Conservation (phyloP, 35 echinoderm and acorn worm species). For the Acanthaster planci region DNA sequence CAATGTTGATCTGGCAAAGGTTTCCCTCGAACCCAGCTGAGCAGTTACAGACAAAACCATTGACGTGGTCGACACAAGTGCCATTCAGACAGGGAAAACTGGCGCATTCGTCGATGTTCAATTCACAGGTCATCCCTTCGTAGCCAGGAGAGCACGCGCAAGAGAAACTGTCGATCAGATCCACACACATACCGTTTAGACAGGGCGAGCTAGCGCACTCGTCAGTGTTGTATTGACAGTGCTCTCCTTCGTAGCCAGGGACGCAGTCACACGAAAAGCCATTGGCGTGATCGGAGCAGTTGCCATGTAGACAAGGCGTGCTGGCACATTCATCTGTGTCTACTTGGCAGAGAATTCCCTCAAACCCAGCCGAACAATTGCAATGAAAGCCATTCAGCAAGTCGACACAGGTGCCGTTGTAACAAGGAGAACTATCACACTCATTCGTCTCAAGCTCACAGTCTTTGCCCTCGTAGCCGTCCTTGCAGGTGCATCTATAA, state of each 20-base stretch:
- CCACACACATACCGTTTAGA: constrained; percentile 62
- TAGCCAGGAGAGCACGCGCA: constrained; percentile 39
- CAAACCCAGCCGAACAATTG: constrained; percentile 71
- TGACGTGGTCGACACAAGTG: constrained; percentile 66
- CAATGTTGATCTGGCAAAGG: constrained; percentile 59
- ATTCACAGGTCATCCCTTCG: constrained; percentile 43
- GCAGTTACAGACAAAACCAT: constrained; percentile 78
- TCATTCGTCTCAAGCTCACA: constrained; percentile 55
- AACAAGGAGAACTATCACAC: constrained; percentile 56
- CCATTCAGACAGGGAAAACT: constrained; percentile 61
- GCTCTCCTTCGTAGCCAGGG: constrained; percentile 30
- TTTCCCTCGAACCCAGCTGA: constrained; percentile 60
- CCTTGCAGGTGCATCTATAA: constrained; percentile 38
- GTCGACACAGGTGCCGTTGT: constrained; percentile 73
- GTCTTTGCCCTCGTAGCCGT: constrained; percentile 48
- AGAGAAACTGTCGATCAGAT: constrained; percentile 41
- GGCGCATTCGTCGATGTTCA: constrained; percentile 47
- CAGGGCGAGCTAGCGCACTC: constrained; percentile 57
- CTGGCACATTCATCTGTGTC: constrained; percentile 81
- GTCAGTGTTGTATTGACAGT: constrained; percentile 54
- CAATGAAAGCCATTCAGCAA: constrained; percentile 53
- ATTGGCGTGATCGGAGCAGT: constrained; percentile 45
- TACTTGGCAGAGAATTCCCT: constrained; percentile 52
- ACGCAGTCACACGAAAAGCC: constrained; percentile 19
- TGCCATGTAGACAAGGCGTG: constrained; percentile 65